Base-by-base conservation (phyloP, 2,888 invertebrate genomes). In the Agrochola litura region DNA sequence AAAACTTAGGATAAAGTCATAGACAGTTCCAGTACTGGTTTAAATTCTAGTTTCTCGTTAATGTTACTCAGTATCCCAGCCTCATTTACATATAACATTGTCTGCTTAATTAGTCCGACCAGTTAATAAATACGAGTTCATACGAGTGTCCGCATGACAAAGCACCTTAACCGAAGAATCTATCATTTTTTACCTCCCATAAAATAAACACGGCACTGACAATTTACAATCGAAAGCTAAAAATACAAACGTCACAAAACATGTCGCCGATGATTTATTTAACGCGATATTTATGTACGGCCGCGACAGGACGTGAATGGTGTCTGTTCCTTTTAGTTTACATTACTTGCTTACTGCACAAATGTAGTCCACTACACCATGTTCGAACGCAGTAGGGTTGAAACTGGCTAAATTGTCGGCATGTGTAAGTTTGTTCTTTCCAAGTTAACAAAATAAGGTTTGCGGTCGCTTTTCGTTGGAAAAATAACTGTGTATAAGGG, bases 201-300 rank as follows among this genome's bases (percentile, higher is more conserved):
- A 92, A 92, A 92, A 92, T 90, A 92, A 92, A 91, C 91, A 90
- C 89, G 82, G 83, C 85, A 83, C 87, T 89, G 87, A 88, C 89
- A 90, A 88, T 88, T 87, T 87, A 90, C 89, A 88, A 92, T 91
- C 89, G 89, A 90, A 86, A 89, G 85, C 90, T 92, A 92, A 93
- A 94, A 93, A 93, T 92, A 93, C 90, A 90, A 88, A 89, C 89
- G 92, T 92, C 92, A 92, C 93, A 92, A 92, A 92, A 93, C 94
- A 92, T 93, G 93, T 93, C 92, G 88, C 92, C 92, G 91, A 94
- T 95, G 96, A 95, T 96, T 95, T 96, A 96, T 95, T 94, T 94
- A 94, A 94, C 94, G 92, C 92, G 90, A 93, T 95, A 95, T 95
- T 95, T 95, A 94, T 95, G 94, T 95, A 92, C 85, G 88, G 77